Evolutionary conservation across 1,140 invertebrate genomes (phyloP).

Genomic region (Ganaspis sp.): DNA sequence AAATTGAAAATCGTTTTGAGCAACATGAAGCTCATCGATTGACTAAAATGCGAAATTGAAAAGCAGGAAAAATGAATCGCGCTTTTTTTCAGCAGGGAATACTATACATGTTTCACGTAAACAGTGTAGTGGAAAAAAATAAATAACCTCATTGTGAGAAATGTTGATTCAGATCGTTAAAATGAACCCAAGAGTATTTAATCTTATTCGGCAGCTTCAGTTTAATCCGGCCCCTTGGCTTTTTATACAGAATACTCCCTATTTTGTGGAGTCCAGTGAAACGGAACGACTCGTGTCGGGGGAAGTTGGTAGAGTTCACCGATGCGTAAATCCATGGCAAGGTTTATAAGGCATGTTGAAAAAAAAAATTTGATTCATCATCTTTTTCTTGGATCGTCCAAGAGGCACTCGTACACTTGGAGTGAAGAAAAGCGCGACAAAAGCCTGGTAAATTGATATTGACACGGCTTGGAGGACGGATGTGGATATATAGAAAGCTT

Average conservation of each 20-base stretch:
- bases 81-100: no score
- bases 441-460: constrained; percentile 22
- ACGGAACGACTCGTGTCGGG: constrained; percentile 27
- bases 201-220: neutral
- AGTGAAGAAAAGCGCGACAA: constrained; percentile 7
- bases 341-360: neutral
- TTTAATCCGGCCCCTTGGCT: neutral
- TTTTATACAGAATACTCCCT: neutral
- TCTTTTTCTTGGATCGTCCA: neutral
- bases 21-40: no score
- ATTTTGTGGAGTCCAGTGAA: neutral
- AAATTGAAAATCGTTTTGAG: no score
- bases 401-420: neutral
- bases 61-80: no score
- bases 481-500: constrained; percentile 11
- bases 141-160: neutral
- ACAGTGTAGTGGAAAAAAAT: no score
- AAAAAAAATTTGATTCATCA: constrained; percentile 10
- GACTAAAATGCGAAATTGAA: no score
- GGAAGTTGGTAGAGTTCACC: neutral
- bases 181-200: neutral
- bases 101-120: no score
- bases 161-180: constrained; percentile 12
- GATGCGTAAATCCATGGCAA: neutral
- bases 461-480: constrained; percentile 8